Conservation (phyloP, 2,113 vertebrate genomes). For the Geococcyx californianus region DNA sequence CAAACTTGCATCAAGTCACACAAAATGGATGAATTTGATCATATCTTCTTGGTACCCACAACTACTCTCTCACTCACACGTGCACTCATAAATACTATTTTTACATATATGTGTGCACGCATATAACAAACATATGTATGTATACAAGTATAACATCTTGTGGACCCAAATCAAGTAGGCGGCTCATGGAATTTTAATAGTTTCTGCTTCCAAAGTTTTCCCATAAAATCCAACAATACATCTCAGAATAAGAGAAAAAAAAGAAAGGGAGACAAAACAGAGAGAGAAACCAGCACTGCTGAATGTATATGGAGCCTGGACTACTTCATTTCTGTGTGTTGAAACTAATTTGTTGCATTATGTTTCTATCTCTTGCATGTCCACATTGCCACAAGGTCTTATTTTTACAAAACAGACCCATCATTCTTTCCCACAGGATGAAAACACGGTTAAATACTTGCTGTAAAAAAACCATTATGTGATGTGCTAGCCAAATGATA, state of each 20-base stretch:
- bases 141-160: neutral
- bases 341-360: slow-evolving; percentile 74
- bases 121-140: neutral
- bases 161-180: neutral
- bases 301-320: slow-evolving; percentile 65
- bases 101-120: neutral
- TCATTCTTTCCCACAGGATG: slow-evolving; percentile 78
- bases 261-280: slow-evolving; percentile 28
- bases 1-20: neutral
- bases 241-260: slow-evolving; percentile 31
- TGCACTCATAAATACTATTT: neutral
- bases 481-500: slow-evolving; percentile 78
- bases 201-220: slow-evolving; percentile 13
- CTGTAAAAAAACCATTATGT: slow-evolving; percentile 79
- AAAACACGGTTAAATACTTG: slow-evolving; percentile 75
- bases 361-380: slow-evolving; percentile 71
- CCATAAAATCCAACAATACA: slow-evolving; percentile 9
- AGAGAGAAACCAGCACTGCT: slow-evolving; percentile 25
- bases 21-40: neutral
- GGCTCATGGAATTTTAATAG: neutral
- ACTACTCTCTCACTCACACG: neutral
- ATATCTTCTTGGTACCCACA: neutral
- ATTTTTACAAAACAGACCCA: slow-evolving; percentile 73
- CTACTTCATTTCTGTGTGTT: slow-evolving; percentile 72
- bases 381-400: slow-evolving; percentile 72